These are phyloP conservation scores for Natrix natrix DNA, from an alignment of 2,797 vertebrate species.

Conservation along the genomic window DNA sequence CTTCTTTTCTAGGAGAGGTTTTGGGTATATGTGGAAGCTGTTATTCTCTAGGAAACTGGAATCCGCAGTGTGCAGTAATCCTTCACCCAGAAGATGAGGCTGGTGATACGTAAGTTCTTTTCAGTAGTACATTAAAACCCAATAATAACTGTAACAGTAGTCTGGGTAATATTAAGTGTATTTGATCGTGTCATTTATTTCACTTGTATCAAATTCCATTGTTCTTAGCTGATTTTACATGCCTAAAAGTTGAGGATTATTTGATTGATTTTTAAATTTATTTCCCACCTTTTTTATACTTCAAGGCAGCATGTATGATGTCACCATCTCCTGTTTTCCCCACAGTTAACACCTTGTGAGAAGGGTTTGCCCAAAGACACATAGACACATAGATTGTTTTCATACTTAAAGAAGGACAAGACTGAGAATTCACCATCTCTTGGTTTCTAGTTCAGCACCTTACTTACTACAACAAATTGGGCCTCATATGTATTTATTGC, in stretches of 20 bases:
- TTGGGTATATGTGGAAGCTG: constrained; percentile 90
- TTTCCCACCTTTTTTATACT: neutral
- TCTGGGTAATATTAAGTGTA: neutral
- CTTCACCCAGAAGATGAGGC: constrained; percentile 69
- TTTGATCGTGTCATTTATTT: neutral
- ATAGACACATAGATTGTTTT: neutral
- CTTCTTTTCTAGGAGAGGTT: constrained; percentile 80
- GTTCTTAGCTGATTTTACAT: neutral
- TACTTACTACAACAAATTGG: neutral
- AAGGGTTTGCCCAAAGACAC: neutral
- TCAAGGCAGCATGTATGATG: neutral
- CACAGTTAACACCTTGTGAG: neutral
- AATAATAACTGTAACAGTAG: neutral
- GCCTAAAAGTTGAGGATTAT: neutral
- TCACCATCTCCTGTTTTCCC: neutral
- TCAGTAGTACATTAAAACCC: neutral
- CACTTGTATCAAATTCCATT: neutral
- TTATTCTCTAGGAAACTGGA: constrained; percentile 88
- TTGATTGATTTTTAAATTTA: neutral
- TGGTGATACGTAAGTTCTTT: constrained; percentile 62
- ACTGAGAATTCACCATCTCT: neutral
- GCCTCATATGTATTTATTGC: neutral
- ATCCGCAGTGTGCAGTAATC: constrained; percentile 79
- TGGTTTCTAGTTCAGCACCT: neutral
- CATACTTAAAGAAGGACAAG: neutral